phyloP scores from a whole-genome alignment of 37 sponge, comb jelly and placozoan genomes.

The Amphimedon queenslandica region DNA sequence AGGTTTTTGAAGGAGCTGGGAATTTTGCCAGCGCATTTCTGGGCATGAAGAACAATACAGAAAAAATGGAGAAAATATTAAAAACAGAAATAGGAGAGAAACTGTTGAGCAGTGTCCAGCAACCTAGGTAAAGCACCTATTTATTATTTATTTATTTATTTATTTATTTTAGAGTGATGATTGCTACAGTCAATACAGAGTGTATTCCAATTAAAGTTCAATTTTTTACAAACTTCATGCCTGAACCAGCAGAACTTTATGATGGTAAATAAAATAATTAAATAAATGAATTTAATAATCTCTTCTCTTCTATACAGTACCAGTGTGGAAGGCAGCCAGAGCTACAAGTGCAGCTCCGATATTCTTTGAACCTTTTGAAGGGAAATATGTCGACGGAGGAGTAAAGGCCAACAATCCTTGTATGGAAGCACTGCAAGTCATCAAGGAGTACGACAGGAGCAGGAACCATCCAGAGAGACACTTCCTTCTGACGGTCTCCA shows the following conservation, averaged over 20 bases:
- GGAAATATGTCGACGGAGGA: constrained; percentile 29
- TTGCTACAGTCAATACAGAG: constrained; percentile 44
- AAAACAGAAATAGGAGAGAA: constrained; percentile 27
- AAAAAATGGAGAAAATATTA: constrained; percentile 31
- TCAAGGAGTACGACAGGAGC: background rate
- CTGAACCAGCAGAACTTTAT: background rate
- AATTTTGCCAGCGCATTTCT: background rate
- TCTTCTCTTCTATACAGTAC: background rate
- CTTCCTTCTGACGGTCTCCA: constrained; percentile 7
- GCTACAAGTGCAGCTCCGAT: constrained; percentile 25
- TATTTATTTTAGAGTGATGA: constrained; percentile 26
- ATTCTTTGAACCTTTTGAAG: constrained; percentile 10
- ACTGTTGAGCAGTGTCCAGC: background rate
- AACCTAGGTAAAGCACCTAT: background rate
- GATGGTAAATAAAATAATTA: background rate
- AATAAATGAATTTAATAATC: background rate
- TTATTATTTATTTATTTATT: background rate
- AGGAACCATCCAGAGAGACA: background rate
- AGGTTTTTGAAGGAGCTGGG: constrained; percentile 36
- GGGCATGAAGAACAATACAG: constrained; percentile 17
- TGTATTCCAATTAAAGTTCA: constrained; percentile 31
- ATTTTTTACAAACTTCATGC: constrained; percentile 63
- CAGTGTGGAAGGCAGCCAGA: constrained; percentile 19
- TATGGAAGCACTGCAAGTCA: constrained; percentile 14
- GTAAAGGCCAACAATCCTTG: constrained; percentile 18